A percentile compares a stretch with the other conserved stretches of the same genome.
These are phyloP conservation scores for Zosterops pallidus DNA, from an alignment of 2,113 vertebrate species.

Conservation along the genomic window DNA sequence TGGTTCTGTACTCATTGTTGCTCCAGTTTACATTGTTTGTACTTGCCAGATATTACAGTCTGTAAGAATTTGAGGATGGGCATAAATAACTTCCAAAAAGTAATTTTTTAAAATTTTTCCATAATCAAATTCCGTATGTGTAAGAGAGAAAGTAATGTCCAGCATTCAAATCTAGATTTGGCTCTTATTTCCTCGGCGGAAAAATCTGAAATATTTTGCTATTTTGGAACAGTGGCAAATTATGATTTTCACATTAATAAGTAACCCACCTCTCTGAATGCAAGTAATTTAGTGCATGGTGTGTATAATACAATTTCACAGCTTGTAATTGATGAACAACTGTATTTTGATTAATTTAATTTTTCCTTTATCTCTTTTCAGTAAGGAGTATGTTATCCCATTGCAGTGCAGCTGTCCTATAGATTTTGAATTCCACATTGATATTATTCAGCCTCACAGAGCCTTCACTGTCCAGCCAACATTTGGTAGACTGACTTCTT, in stretches of 20 bases:
- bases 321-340: not conserved
- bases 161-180: not conserved
- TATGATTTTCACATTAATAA: not conserved
- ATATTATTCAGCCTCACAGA: slow-evolving; percentile 78
- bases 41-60: not conserved
- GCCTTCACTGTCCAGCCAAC: slow-evolving; percentile 83
- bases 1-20: not conserved
- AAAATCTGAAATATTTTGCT: not conserved
- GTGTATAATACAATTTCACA: not conserved
- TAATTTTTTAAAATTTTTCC: not conserved
- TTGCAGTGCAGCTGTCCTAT: slow-evolving; percentile 90
- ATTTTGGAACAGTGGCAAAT: not conserved
- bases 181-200: not conserved
- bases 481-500: slow-evolving; percentile 75
- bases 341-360: not conserved
- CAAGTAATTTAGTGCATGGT: not conserved
- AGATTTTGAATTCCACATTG: slow-evolving; percentile 89
- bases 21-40: not conserved
- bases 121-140: not conserved
- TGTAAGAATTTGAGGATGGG: not conserved
- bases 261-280: not conserved
- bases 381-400: slow-evolving; percentile 80
- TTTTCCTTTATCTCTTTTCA: slow-evolving; percentile 52
- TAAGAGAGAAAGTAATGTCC: not conserved
- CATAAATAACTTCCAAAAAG: not conserved